phyloP scores from a whole-genome alignment of 2,113 vertebrate genomes.

The Murina feae region DNA sequence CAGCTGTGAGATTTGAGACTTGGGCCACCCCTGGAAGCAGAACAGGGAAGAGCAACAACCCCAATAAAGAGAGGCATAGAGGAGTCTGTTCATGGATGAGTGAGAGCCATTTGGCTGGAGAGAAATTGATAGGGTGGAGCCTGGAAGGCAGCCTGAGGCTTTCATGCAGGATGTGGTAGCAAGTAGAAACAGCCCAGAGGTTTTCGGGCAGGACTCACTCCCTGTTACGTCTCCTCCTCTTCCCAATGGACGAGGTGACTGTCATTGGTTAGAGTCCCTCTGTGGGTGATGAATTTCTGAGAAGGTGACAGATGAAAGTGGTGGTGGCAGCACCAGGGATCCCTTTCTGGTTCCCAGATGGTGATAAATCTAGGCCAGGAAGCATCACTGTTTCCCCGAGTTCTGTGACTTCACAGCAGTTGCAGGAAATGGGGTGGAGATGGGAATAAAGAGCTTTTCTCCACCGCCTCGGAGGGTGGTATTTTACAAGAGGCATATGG shows the following conservation, averaged over 20 bases:
- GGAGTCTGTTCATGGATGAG: background rate
- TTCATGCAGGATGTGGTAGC: background rate
- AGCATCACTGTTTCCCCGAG: background rate
- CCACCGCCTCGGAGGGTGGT: background rate
- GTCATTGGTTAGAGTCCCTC: background rate
- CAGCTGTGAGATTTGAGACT: background rate
- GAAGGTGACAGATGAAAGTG: background rate
- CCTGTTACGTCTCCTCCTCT: background rate
- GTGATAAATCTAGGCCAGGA: conserved; percentile 7
- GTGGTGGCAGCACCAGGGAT: background rate
- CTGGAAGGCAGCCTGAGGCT: background rate
- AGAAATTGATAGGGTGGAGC: background rate
- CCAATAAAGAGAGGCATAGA: background rate
- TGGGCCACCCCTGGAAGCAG: background rate
- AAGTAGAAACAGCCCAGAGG: background rate
- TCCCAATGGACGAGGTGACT: background rate
- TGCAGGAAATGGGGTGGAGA: background rate
- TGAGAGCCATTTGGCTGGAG: background rate
- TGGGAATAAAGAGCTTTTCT: background rate
- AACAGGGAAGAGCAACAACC: background rate
- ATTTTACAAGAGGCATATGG: conserved; percentile 25
- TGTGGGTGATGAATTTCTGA: background rate
- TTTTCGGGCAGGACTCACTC: background rate
- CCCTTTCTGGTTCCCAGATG: conserved; percentile 18
- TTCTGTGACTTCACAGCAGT: conserved; percentile 39